Evolutionary conservation across 2,797 vertebrate genomes (phyloP).

Genomic region (Artibeus lituratus): DNA sequence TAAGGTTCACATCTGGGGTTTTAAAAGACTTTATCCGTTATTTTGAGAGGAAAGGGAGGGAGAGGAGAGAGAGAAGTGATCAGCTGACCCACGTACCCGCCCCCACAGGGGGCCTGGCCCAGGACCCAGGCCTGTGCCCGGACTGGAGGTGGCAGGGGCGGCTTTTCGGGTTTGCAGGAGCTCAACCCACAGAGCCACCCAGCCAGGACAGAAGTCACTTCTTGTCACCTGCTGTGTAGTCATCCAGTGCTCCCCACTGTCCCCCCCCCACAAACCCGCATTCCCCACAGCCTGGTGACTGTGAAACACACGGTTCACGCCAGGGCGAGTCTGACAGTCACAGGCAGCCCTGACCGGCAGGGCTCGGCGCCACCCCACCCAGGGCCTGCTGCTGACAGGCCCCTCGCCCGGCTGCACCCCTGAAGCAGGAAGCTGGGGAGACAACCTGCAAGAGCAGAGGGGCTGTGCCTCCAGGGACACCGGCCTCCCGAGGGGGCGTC

Average conservation of each 20-base stretch:
- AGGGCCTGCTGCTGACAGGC: not conserved
- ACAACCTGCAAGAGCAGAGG: not conserved
- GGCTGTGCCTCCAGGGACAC: not conserved
- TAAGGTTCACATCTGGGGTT: not conserved
- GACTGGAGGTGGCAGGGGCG: no score
- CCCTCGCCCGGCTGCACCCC: rapidly evolving
- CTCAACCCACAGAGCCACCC: no score
- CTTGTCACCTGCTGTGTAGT: not conserved
- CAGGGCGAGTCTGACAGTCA: not conserved
- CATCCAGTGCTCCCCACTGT: not conserved
- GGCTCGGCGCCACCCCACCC: rapidly evolving
- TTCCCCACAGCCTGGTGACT: not conserved
- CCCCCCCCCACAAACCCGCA: no score
- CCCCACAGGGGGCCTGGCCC: no score
- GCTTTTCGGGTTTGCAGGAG: no score
- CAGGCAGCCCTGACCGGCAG: not conserved
- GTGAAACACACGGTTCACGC: not conserved
- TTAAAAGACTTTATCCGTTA: no score
- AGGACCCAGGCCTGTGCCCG: no score
- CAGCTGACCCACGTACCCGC: no score
- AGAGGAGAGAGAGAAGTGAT: no score
- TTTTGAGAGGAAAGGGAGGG: no score
- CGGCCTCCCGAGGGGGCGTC: not conserved
- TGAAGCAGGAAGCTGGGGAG: not conserved
- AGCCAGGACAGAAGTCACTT: no score